These are phyloP conservation scores for Bolborhynchus lineola DNA, from an alignment of 2,113 vertebrate genomes.

Conservation along the genomic window DNA sequence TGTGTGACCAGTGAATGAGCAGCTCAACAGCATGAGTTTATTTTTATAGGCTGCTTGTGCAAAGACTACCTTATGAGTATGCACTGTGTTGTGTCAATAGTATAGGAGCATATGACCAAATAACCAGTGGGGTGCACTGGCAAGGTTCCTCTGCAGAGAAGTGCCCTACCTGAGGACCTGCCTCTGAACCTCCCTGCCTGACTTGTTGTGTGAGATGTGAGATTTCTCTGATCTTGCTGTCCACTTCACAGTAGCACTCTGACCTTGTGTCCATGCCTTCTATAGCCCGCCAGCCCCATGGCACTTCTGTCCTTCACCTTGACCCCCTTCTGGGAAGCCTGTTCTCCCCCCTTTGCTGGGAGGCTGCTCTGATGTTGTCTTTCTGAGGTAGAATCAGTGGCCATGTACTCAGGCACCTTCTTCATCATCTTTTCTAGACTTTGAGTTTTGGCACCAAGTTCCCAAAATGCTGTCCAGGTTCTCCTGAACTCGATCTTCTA, in stretches of 20 bases:
- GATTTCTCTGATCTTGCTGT: not conserved
- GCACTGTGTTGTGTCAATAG: not conserved
- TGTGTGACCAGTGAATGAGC: not conserved
- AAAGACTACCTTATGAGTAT: fast-evolving
- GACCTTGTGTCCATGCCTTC: fast-evolving
- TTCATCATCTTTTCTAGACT: not conserved
- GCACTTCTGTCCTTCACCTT: not conserved
- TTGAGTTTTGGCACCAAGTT: not conserved
- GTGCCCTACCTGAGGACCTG: not conserved
- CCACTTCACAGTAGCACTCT: not conserved
- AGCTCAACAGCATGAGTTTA: not conserved
- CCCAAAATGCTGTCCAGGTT: not conserved
- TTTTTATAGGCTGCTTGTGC: not conserved
- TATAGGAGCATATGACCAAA: not conserved
- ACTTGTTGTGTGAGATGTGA: not conserved
- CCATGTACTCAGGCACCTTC: not conserved
- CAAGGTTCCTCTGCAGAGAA: not conserved
- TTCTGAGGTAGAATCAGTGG: not conserved
- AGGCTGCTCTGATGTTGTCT: not conserved
- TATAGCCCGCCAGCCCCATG: not conserved
- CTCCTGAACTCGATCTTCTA: not conserved
- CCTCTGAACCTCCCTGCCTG: not conserved
- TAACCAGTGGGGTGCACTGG: too few species aligned
- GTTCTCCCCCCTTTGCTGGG: not conserved
- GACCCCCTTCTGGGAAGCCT: not conserved